phyloP scores from a whole-genome alignment of 1,140 invertebrate genomes.

The Wiebesia pumilae region DNA sequence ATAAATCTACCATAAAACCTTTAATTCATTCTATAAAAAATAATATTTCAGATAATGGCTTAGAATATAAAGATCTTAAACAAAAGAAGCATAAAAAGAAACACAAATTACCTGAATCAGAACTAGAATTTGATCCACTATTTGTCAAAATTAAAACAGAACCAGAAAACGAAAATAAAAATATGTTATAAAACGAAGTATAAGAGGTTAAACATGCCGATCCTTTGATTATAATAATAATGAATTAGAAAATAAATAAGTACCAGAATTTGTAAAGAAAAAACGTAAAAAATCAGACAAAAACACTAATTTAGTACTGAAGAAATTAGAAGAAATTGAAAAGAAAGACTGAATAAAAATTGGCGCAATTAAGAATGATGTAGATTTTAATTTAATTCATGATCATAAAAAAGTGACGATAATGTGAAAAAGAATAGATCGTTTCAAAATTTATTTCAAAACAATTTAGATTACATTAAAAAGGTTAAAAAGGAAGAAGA shows the following conservation, averaged over 20 bases:
- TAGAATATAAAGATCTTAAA: conserved; percentile 38
- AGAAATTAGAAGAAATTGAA: too few species aligned
- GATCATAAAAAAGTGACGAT: not conserved
- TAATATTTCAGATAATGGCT: not conserved
- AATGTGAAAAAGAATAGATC: not conserved
- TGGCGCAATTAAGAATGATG: too few species aligned
- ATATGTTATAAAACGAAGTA: not conserved
- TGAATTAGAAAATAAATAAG: not conserved
- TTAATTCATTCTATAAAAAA: not conserved
- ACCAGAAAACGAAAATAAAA: conserved; percentile 18
- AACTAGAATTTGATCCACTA: conserved; percentile 5
- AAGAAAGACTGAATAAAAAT: too few species aligned
- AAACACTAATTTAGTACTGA: not conserved
- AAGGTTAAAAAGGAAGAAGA: conserved; percentile 14
- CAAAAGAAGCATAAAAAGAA: conserved; percentile 43
- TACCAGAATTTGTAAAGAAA: not conserved
- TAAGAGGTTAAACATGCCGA: not conserved
- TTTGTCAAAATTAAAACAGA: conserved; percentile 49
- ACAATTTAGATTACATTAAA: not conserved
- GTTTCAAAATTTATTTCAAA: not conserved
- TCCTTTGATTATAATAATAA: not conserved
- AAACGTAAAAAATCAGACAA: not conserved
- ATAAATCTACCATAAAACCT: conserved; percentile 22
- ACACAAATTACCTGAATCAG: conserved; percentile 15
- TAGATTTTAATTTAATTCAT: too few species aligned